Base-by-base conservation (phyloP, 2,888 invertebrate species). In the Cabera pusaria region DNA sequence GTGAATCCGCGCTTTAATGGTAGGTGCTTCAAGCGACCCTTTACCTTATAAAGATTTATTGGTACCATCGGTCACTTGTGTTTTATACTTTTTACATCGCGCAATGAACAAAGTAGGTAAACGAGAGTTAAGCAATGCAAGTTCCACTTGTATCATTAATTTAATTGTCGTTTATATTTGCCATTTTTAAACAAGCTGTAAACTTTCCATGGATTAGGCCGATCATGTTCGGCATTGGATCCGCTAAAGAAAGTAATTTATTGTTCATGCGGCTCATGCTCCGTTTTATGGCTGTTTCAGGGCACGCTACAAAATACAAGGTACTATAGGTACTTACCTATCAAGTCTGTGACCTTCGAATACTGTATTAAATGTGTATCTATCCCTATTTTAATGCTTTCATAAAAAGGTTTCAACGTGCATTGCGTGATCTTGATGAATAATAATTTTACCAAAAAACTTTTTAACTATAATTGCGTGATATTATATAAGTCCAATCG, bases 31-130 rank as follows among this genome's bases (percentile, higher is more conserved):
- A 46, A 56, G 45, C 67, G 69, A 71, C 67, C 70, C 69, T 62
- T 63, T 66, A 49, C 72, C 72, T 47, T 49, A 44, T 49, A 49
- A 31, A 51, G 68, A 64, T 61, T 68, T 63, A 64, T 63, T 48
- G 51, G 53, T 44, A 45, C 44, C 52, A 44, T 57, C 54, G 43
- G 41, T 33, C 32, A 38, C 38, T 41, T 26, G 34, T 11, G n/a
- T 27, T 12, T 18, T 32, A 35, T 39, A 43, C 27, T 43, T 43
- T 45, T 39, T 41, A 39, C 36, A 25, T 20, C 25, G 6, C 22
- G 19, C 24, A 44, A 44, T 47, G 42, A 50, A 44, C 42, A 35
- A 47, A 47, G 38, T 32, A 22, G 18, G 33, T 17, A 32, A 32
- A 20, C 28, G 29, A 14, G 16, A 25, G 32, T 40, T 40, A 37